Conservation (phyloP, 2,113 vertebrate species). For the Propithecus coquereli region DNA sequence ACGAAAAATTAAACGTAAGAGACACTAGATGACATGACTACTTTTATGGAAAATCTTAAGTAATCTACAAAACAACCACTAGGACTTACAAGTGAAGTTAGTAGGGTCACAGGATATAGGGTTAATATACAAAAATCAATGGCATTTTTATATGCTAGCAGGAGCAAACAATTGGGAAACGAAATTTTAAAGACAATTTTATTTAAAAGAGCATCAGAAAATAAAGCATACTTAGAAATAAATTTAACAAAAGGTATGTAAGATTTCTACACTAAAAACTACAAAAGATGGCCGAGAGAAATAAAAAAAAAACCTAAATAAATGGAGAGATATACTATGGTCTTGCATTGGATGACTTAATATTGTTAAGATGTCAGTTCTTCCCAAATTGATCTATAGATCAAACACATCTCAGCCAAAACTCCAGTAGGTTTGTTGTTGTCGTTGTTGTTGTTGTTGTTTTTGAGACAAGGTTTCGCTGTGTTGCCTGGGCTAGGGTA, state of each 20-base stretch:
- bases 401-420: not conserved
- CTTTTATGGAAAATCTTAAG: not conserved
- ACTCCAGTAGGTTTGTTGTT: not conserved
- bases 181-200: not conserved
- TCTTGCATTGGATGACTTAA: not conserved
- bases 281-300: not conserved
- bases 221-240: not conserved
- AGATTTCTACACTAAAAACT: not conserved
- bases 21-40: not conserved
- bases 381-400: not conserved
- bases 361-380: not conserved
- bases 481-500: no score
- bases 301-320: not conserved
- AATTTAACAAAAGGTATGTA: not conserved
- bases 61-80: not conserved
- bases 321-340: not conserved
- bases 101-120: not conserved
- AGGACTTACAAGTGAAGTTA: not conserved
- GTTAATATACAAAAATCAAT: not conserved
- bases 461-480: no score
- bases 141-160: not conserved
- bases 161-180: not conserved
- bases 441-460: no score
- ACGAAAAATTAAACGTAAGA: not conserved
- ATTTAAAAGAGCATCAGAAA: not conserved